phyloP scores from a whole-genome alignment of 2,888 invertebrate genomes.

The Caenorhabditis wallacei region DNA sequence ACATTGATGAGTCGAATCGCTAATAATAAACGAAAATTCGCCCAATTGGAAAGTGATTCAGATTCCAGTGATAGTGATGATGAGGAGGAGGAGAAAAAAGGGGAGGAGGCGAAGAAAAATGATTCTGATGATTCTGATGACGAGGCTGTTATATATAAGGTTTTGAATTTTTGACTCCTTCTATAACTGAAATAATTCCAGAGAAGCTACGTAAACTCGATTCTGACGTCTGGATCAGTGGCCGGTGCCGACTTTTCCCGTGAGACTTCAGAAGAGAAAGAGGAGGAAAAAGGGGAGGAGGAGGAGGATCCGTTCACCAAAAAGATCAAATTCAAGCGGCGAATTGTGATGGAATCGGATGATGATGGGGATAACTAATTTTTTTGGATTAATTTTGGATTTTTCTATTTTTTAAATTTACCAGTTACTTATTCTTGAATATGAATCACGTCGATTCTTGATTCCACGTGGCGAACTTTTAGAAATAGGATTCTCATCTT shows the following conservation, averaged over 20 bases:
- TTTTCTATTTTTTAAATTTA: not conserved
- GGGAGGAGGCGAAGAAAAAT: not conserved
- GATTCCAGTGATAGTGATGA: constrained; percentile 44
- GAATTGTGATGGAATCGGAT: constrained; percentile 46
- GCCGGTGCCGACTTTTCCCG: constrained; percentile 22
- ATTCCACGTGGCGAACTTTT: too few relatives aligned
- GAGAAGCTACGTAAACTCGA: constrained; percentile 38
- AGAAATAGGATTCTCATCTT: too few relatives aligned
- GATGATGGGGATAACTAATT: constrained; percentile 40
- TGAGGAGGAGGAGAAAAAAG: constrained; percentile 6
- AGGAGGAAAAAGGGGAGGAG: not conserved
- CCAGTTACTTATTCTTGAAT: not conserved
- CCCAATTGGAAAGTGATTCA: constrained; percentile 49
- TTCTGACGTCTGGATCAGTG: constrained; percentile 44
- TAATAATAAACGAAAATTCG: constrained; percentile 36
- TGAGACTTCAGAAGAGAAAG: constrained; percentile 48
- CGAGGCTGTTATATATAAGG: constrained; percentile 44
- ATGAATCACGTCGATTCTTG: too few relatives aligned
- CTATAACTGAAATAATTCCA: constrained; percentile 11
- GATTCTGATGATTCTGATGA: constrained; percentile 18
- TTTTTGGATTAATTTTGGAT: constrained; percentile 10
- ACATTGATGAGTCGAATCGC: constrained; percentile 42
- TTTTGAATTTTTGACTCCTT: not conserved
- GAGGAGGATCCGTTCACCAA: constrained; percentile 47
- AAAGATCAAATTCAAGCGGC: constrained; percentile 43